Conservation (phyloP, 2,888 invertebrate species). For the Branchellion lobata region DNA sequence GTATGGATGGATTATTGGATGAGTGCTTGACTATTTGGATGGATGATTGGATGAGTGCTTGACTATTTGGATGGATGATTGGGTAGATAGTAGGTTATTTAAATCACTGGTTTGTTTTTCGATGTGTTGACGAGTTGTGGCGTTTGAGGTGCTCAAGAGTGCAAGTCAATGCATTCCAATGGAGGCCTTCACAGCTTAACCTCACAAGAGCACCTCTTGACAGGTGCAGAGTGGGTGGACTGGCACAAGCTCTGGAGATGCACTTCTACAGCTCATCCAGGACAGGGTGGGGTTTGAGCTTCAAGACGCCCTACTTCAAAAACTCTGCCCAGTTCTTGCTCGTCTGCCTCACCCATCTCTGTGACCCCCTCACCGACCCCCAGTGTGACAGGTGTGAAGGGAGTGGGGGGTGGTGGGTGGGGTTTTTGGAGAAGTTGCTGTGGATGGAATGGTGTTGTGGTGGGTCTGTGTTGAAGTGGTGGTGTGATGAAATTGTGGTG, state of each 20-base stretch:
- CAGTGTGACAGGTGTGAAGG: constrained; percentile 50
- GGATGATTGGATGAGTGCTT: too few species aligned
- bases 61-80: too few species aligned
- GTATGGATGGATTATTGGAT: too few species aligned
- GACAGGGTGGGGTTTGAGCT: constrained; percentile 50
- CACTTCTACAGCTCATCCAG: constrained; percentile 45
- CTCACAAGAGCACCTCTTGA: too few species aligned
- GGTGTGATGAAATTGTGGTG: neutral
- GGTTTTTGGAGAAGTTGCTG: neutral
- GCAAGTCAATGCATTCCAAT: too few species aligned
- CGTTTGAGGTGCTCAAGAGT: too few species aligned
- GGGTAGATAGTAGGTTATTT: too few species aligned
- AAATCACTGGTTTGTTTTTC: too few species aligned
- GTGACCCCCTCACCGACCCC: constrained; percentile 47
- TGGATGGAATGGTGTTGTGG: neutral
- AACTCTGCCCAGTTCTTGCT: constrained; percentile 46
- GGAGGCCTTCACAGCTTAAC: too few species aligned
- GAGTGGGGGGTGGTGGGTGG: neutral
- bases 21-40: too few species aligned
- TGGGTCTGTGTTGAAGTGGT: neutral
- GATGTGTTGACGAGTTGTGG: too few species aligned
- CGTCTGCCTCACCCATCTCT: constrained; percentile 49
- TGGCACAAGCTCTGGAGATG: constrained; percentile 15
- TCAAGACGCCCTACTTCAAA: constrained; percentile 49
- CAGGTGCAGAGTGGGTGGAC: neutral